phyloP scores from a whole-genome alignment of 1,140 invertebrate species.

The Macrotrachela quadricornifera region DNA sequence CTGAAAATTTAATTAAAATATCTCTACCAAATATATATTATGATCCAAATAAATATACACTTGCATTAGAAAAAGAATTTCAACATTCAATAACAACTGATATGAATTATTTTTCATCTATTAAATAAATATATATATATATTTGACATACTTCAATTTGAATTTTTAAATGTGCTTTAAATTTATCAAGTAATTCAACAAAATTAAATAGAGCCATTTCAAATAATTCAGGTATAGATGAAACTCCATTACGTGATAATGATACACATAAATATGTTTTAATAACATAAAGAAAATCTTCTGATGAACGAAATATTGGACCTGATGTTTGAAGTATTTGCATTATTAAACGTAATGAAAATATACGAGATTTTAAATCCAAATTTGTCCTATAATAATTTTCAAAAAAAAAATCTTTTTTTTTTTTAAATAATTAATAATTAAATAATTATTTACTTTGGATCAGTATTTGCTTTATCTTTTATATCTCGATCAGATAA shows the following conservation, averaged over 20 bases:
- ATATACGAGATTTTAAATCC: constrained; percentile 52
- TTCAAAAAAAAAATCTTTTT: no score
- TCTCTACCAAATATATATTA: no score
- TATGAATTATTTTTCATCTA: no score
- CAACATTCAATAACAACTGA: no score
- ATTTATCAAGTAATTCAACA: constrained; percentile 75
- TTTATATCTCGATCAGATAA: constrained; percentile 74
- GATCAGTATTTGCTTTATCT: background rate
- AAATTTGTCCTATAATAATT: background rate
- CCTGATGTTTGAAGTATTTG: constrained; percentile 91
- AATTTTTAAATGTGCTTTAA: constrained; percentile 90
- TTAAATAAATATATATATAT: no score
- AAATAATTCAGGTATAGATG: constrained; percentile 85
- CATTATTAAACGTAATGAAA: constrained; percentile 77
- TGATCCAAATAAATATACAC: no score
- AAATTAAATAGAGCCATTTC: constrained; percentile 88
- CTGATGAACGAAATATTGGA: constrained; percentile 74
- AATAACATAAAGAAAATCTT: constrained; percentile 94
- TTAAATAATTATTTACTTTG: no score
- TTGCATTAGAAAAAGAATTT: no score
- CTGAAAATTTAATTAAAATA: no score
- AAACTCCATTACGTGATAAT: constrained; percentile 90
- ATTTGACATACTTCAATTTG: constrained; percentile 67
- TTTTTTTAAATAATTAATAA: no score
- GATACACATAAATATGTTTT: constrained; percentile 96